A percentile compares a stretch with the other conserved stretches of the same genome.
Evolutionary conservation across 2,888 invertebrate species (phyloP).

Genomic region (Hypercompe scribonia): DNA sequence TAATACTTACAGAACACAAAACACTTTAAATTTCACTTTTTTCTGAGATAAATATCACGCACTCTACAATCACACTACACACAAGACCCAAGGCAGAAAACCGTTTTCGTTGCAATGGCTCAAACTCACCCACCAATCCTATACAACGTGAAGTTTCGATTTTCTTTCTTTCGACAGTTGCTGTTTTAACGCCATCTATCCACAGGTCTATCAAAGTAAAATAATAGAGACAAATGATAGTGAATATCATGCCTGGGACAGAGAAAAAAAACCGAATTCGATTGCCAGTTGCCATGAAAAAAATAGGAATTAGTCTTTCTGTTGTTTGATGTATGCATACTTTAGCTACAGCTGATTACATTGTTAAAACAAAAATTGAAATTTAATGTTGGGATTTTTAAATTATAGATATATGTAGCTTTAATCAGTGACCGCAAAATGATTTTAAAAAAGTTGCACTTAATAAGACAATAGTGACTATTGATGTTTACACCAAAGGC

Average conservation of each 20-base stretch:
- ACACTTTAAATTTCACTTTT: constrained; percentile 75
- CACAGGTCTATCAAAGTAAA: neutral
- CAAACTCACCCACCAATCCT: constrained; percentile 54
- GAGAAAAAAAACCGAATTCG: constrained; percentile 5
- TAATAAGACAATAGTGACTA: neutral
- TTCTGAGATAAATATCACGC: constrained; percentile 74
- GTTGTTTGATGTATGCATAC: neutral
- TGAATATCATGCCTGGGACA: constrained; percentile 1
- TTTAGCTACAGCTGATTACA: neutral
- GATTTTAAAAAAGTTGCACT: neutral
- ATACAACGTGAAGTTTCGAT: constrained; percentile 67
- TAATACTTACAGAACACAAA: constrained; percentile 79
- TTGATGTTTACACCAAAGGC: neutral
- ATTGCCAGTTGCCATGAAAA: constrained; percentile 28
- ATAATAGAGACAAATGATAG: constrained; percentile 7
- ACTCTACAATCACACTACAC: constrained; percentile 79
- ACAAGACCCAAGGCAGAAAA: constrained; percentile 84
- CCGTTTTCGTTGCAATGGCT: constrained; percentile 80
- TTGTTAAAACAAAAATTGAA: neutral
- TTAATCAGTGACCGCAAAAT: neutral
- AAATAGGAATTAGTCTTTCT: neutral
- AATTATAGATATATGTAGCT: neutral
- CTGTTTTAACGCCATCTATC: constrained; percentile 64
- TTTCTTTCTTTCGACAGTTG: constrained; percentile 64
- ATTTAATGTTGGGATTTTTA: neutral